phyloP scores from a whole-genome alignment of 92 coral and sea anemone species.

The Epizoanthus fatuus region DNA sequence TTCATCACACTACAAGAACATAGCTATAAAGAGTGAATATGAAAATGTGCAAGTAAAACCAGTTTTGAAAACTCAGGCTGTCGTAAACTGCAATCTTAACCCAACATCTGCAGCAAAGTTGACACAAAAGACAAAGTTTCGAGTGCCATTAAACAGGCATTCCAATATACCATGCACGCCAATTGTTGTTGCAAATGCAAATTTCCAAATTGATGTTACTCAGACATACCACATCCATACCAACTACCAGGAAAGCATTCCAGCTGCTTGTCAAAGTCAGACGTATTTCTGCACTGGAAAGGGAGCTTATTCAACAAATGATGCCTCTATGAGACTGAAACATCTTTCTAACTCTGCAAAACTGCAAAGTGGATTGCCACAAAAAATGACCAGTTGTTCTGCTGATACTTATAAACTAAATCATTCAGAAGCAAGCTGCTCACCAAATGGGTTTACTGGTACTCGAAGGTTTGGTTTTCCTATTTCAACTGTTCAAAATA shows the following conservation, averaged over 20 bases:
- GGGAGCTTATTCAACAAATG: neutral
- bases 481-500: neutral
- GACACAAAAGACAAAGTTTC: constrained; percentile 40
- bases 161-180: constrained; percentile 31
- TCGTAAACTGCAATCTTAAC: constrained; percentile 5
- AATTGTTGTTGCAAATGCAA: constrained; percentile 25
- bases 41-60: constrained; percentile 5
- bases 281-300: neutral
- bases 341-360: constrained; percentile 21
- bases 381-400: neutral
- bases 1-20: neutral
- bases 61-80: constrained; percentile 21
- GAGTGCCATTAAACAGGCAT: constrained; percentile 14
- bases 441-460: neutral
- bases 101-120: constrained; percentile 32
- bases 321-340: neutral
- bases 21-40: neutral
- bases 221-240: constrained; percentile 42
- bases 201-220: constrained; percentile 39
- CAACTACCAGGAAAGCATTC: constrained; percentile 15
- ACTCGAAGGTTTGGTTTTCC: neutral
- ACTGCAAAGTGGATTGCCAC: constrained; percentile 1
- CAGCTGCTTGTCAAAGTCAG: neutral
- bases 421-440: neutral
- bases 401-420: neutral